Base-by-base conservation (phyloP, 2,888 invertebrate species). In the Perdita meconis region DNA sequence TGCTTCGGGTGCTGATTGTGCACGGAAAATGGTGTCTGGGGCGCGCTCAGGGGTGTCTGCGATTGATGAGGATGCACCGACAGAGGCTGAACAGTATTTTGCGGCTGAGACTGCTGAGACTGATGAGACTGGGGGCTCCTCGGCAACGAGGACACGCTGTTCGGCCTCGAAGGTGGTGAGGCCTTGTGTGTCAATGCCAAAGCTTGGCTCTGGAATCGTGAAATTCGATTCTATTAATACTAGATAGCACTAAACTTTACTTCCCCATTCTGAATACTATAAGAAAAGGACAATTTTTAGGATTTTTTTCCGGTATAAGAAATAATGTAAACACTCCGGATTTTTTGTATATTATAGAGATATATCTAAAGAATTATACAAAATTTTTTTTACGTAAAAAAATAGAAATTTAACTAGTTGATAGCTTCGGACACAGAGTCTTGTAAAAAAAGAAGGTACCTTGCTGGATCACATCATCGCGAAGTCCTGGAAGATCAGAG, bases 131-230 rank as follows among this genome's bases (percentile, higher is more conserved):
- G 91, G 60, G 92, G 92, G 80, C 91, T 92, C 73, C 90, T 88
- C 30, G 92, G 92, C 84, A 92, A 82, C 66, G 92, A 89, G 68
- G 90, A 89, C 71, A 91, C 92, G 86, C 92, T 92, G 83, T 87
- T 90, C 40, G 92, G 92, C 85, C 92, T 90, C 76, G 92, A 92
- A 82, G 93, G 92, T 80, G 94, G 93, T 63, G 94, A 93, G 86
- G 93, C 93, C 88, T 93, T 92, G 90, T 95, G 94, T 81, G 95
- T 95, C 90, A 95, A 92, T 73, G 95, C 95, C 91, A 95, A 91
- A 63, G 95, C 95, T 91, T 95, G 95, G 89, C 94, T 95, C 95
- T 95, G 93, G 65, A 93, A 93, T 36, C 40, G 8, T 34, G 40
- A 38, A 40, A 53, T 55, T 42, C 19, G 30, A 56, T 2, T 13